phyloP scores from a whole-genome alignment of 1,140 invertebrate species.

The Brachionus asplanchnoidis region DNA sequence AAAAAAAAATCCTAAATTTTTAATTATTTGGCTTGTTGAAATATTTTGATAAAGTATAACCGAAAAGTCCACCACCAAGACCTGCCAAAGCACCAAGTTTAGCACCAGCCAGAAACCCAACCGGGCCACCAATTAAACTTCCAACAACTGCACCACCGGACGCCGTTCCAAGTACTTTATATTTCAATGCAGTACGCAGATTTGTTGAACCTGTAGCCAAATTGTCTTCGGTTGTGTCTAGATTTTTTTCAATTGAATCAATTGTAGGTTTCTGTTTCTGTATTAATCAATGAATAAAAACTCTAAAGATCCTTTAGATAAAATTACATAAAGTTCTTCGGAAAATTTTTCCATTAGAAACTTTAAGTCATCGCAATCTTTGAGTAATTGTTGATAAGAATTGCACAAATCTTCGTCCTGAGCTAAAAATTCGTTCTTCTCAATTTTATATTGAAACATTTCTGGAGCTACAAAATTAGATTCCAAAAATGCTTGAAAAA shows the following conservation, averaged over 20 bases:
- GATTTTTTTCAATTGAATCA: slow-evolving; percentile 32
- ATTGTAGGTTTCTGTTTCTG: slow-evolving; percentile 39
- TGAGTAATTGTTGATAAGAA: slow-evolving; percentile 29
- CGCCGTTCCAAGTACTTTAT: slow-evolving; percentile 1
- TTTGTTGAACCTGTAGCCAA: not conserved
- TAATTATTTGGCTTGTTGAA: slow-evolving; percentile 7
- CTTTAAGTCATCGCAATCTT: slow-evolving; percentile 31
- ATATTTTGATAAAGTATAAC: not conserved
- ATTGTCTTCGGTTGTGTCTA: not conserved
- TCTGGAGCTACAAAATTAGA: not conserved
- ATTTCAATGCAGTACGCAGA: not conserved
- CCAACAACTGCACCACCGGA: slow-evolving; percentile 4
- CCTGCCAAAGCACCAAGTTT: slow-evolving; percentile 29
- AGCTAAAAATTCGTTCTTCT: slow-evolving; percentile 22
- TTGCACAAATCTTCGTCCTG: slow-evolving; percentile 40
- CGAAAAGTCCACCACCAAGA: slow-evolving; percentile 19
- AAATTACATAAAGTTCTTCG: slow-evolving; percentile 26
- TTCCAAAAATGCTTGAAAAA: slow-evolving; percentile 24
- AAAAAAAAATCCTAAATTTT: not conserved
- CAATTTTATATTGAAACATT: slow-evolving; percentile 17
- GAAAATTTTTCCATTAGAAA: slow-evolving; percentile 33
- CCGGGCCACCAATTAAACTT: not conserved
- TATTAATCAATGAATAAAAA: not conserved
- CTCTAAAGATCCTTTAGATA: not conserved
- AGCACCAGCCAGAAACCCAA: slow-evolving; percentile 8